Conservation (phyloP, 2,113 vertebrate species). For the Xenopus laevis region DNA sequence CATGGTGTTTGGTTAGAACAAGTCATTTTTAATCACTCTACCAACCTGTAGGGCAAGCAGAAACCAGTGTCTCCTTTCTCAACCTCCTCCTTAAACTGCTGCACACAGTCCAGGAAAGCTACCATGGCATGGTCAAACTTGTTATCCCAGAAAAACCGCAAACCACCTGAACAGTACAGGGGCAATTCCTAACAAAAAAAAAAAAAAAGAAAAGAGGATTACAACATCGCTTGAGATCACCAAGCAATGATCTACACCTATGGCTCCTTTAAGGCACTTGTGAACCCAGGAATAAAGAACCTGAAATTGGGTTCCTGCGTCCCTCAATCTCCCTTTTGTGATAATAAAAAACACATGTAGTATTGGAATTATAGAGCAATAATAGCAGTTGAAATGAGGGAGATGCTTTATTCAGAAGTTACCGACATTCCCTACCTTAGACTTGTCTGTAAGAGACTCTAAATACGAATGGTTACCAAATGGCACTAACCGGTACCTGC, state of each 20-base stretch:
- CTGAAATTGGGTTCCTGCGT: too few relatives aligned
- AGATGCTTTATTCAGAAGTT: too few relatives aligned
- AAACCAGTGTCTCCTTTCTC: slow-evolving; percentile 98
- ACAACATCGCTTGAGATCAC: too few relatives aligned
- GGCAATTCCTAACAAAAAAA: slow-evolving; percentile 78
- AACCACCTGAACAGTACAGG: slow-evolving; percentile 90
- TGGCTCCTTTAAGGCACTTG: too few relatives aligned
- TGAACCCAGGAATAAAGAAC: too few relatives aligned
- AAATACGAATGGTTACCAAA: slow-evolving; percentile 97
- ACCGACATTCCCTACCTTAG: slow-evolving; percentile 73
- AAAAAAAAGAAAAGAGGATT: too few relatives aligned
- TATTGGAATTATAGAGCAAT: too few relatives aligned
- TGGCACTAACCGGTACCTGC: slow-evolving; percentile 90
- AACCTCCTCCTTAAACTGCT: slow-evolving; percentile 97
- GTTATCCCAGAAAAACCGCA: slow-evolving; percentile 98
- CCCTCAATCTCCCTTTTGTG: neutral
- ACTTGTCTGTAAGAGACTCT: slow-evolving; percentile 93
- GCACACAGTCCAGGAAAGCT: slow-evolving; percentile 95
- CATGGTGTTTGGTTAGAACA: too few relatives aligned
- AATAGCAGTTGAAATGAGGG: too few relatives aligned
- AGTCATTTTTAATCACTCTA: neutral
- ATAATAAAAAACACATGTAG: neutral
- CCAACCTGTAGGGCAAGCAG: slow-evolving; percentile 94
- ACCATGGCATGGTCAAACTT: slow-evolving; percentile 99
- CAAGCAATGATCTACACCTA: too few relatives aligned